These are phyloP conservation scores for Mamestra configurata DNA, from an alignment of 1,140 invertebrate species.

Conservation along the genomic window DNA sequence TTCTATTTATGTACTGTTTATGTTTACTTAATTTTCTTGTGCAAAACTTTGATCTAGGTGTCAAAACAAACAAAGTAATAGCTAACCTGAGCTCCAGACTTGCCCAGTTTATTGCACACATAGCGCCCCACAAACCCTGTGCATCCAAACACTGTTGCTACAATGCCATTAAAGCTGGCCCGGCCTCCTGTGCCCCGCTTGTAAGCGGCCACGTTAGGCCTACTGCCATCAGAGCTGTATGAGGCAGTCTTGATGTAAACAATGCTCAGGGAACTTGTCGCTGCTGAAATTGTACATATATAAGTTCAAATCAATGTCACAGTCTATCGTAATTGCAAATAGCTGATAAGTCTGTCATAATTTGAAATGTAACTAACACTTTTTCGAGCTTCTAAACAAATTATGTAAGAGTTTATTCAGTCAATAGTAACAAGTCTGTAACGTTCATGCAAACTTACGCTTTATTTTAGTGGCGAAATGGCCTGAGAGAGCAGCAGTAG, in stretches of 20 bases:
- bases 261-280: constrained; percentile 77
- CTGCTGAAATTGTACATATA: constrained; percentile 66
- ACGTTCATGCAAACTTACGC: constrained; percentile 65
- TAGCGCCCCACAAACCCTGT: constrained; percentile 96
- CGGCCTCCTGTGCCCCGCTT: constrained; percentile 97
- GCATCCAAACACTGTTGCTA: constrained; percentile 98
- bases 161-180: constrained; percentile 98
- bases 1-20: too few relatives aligned
- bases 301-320: constrained; percentile 32
- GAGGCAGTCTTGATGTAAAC: constrained; percentile 79
- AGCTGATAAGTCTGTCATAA: constrained; percentile 16
- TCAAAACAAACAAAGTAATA: background rate
- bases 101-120: constrained; percentile 96
- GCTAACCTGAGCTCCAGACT: constrained; percentile 93
- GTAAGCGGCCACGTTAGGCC: constrained; percentile 78
- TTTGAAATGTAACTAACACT: constrained; percentile 28
- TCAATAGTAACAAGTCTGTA: background rate
- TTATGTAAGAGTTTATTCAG: constrained; percentile 71
- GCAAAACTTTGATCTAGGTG: background rate
- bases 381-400: constrained; percentile 42
- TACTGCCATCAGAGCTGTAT: constrained; percentile 75
- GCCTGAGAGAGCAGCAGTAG: constrained; percentile 76
- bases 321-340: background rate
- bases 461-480: constrained; percentile 77
- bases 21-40: too few relatives aligned